A percentile compares a stretch with the other conserved stretches of the same genome.
These are phyloP conservation scores for Chaetoderma sp. DNA, from an alignment of 2,888 invertebrate genomes.

Conservation along the genomic window DNA sequence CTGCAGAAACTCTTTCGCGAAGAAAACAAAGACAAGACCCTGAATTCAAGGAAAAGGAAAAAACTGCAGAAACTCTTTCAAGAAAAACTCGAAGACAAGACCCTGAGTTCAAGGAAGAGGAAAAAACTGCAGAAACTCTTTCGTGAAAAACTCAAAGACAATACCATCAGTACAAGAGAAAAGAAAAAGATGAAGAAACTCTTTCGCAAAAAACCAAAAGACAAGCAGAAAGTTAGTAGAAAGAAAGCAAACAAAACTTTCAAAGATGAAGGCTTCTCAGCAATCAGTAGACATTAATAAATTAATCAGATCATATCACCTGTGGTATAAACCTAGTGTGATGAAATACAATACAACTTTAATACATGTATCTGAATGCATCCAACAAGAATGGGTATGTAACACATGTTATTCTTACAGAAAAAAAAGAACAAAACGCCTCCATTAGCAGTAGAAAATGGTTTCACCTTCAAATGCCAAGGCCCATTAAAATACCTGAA, in stretches of 20 bases:
- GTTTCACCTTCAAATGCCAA: background rate
- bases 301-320: slow-evolving; percentile 22
- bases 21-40: no score
- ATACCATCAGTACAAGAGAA: no score
- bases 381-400: slow-evolving; percentile 9
- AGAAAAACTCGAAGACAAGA: no score
- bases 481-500: background rate
- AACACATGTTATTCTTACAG: slow-evolving; percentile 8
- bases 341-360: background rate
- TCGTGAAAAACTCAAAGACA: background rate
- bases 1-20: slow-evolving; percentile 28
- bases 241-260: slow-evolving; percentile 8
- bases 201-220: background rate
- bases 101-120: no score
- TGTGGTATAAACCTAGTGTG: slow-evolving; percentile 21
- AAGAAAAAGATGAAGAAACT: no score
- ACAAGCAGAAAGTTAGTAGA: background rate
- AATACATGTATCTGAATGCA: background rate
- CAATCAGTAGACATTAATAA: background rate
- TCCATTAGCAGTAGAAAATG: slow-evolving; percentile 1
- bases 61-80: no score
- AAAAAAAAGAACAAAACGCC: slow-evolving; percentile 26
- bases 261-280: background rate
- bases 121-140: no score
- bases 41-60: no score